Conservation (phyloP, 2,888 invertebrate species). For the Ochlodes sylvanus region DNA sequence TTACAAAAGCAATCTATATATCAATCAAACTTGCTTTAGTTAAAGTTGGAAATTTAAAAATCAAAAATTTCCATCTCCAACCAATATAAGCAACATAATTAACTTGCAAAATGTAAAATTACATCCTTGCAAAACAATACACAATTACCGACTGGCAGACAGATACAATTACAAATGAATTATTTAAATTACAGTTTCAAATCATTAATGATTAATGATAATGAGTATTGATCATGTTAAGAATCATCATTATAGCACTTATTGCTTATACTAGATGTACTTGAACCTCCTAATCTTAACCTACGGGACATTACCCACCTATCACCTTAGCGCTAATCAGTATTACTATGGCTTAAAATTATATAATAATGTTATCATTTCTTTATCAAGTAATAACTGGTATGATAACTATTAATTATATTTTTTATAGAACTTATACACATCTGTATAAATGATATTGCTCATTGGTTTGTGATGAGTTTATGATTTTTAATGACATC, state of each 20-base stretch:
- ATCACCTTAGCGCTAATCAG: slow-evolving; percentile 11
- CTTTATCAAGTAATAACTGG: too few relatives aligned
- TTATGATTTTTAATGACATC: too few relatives aligned
- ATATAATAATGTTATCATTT: slow-evolving; percentile 16
- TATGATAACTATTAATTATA: too few relatives aligned
- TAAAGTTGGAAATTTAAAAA: slow-evolving; percentile 4
- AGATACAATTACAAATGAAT: slow-evolving; percentile 42
- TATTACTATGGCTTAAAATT: slow-evolving; percentile 16
- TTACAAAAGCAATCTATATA: slow-evolving; percentile 59
- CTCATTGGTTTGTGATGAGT: too few relatives aligned
- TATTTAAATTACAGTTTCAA: slow-evolving; percentile 47
- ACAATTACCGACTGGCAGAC: slow-evolving; percentile 56
- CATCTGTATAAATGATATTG: too few relatives aligned
- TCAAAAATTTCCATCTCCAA: neutral
- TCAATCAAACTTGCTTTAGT: neutral
- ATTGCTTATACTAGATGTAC: slow-evolving; percentile 64
- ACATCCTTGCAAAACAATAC: slow-evolving; percentile 56
- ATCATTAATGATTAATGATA: slow-evolving; percentile 57
- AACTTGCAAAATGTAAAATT: slow-evolving; percentile 15
- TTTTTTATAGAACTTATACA: too few relatives aligned
- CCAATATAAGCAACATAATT: neutral
- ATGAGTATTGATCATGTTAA: slow-evolving; percentile 80
- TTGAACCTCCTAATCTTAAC: slow-evolving; percentile 50
- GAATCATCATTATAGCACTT: slow-evolving; percentile 73
- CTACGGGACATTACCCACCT: slow-evolving; percentile 24